Evolutionary conservation across 1,140 invertebrate genomes (phyloP).

Genomic region (Littorina saxatilis): DNA sequence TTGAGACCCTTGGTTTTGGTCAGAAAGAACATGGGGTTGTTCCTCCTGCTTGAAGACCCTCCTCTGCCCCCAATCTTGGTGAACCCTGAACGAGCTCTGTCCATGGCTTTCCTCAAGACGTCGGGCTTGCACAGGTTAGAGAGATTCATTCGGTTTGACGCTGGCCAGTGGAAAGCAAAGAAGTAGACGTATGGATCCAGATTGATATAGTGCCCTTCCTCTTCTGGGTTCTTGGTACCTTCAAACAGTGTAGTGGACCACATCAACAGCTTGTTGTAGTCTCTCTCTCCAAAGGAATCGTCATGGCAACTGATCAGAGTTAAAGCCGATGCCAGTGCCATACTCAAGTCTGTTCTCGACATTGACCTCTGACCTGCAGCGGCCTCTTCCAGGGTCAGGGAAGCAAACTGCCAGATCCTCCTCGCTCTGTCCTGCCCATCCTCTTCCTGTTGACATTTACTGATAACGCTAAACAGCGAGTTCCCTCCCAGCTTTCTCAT

Average conservation of each 20-base stretch:
- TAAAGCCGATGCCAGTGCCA: conserved; percentile 38
- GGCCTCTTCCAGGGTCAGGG: conserved; percentile 10
- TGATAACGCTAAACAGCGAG: conserved; percentile 24
- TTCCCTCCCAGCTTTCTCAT: conserved; percentile 25
- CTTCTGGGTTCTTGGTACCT: background rate
- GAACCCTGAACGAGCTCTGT: conserved; percentile 42
- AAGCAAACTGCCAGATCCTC: background rate
- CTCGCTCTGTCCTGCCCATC: background rate
- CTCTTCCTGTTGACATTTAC: background rate
- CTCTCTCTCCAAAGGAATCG: background rate
- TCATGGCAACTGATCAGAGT: conserved; percentile 21
- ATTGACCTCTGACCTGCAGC: background rate
- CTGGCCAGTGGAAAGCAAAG: conserved; percentile 56
- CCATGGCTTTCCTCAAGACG: conserved; percentile 31
- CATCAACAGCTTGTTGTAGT: background rate
- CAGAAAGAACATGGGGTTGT: conserved; percentile 51
- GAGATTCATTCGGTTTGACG: conserved; percentile 28
- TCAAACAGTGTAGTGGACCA: conserved; percentile 22
- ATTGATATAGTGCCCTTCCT: conserved; percentile 31
- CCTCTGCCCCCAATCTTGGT: conserved; percentile 22
- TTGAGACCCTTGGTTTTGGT: conserved; percentile 35
- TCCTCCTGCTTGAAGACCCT: conserved; percentile 24
- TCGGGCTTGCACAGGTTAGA: background rate
- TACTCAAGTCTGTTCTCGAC: background rate
- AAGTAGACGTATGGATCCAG: conserved; percentile 52